Evolutionary conservation across 2,113 vertebrate species (phyloP).

Genomic region (Notarius quadriscutis): DNA sequence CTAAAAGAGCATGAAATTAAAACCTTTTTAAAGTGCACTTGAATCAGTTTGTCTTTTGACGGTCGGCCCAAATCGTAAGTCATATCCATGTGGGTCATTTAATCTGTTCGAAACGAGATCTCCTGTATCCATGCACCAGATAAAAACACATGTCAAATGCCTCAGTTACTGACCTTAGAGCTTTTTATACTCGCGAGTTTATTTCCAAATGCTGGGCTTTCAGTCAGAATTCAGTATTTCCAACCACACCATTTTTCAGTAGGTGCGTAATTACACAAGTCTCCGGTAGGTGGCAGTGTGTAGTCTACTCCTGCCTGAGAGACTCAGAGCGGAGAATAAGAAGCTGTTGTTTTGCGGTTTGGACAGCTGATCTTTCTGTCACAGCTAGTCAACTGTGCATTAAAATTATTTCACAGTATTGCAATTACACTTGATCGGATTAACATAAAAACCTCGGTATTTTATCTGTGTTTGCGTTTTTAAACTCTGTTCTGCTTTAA

Average conservation of each 20-base stretch:
- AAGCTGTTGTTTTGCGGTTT: not conserved
- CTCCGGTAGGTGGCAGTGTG: not conserved
- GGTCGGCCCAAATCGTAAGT: not conserved
- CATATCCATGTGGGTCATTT: not conserved
- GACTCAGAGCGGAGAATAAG: not conserved
- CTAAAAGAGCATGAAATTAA: too few relatives aligned
- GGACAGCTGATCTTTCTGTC: not conserved
- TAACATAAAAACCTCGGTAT: not conserved
- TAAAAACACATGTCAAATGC: not conserved
- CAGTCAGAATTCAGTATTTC: not conserved
- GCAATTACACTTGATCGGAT: not conserved
- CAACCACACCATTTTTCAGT: not conserved
- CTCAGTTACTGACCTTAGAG: not conserved
- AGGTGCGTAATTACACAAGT: not conserved
- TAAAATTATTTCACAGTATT: not conserved
- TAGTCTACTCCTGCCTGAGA: not conserved
- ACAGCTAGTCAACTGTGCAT: not conserved
- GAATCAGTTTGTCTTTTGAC: not conserved
- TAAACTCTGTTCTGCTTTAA: not conserved
- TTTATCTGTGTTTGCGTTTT: not conserved
- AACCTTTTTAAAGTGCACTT: too few relatives aligned
- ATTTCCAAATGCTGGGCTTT: not conserved
- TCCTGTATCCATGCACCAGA: not conserved
- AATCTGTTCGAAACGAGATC: not conserved
- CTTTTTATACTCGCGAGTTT: not conserved